Conservation (phyloP, 2,888 invertebrate genomes). For the Eupithecia exiguata region DNA sequence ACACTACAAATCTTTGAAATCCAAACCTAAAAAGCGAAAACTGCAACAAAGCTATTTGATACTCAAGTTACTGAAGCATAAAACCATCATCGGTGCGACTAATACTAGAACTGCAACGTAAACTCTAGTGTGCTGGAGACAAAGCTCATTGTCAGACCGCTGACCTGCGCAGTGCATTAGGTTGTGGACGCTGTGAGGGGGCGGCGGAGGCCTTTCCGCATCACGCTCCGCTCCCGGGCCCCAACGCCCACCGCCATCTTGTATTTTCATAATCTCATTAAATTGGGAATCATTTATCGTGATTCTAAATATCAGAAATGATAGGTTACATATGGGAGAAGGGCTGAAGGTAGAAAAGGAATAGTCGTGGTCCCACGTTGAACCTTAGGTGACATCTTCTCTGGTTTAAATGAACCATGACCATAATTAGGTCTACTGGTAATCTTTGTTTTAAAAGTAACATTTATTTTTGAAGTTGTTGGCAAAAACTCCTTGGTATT, state of each 20-base stretch:
- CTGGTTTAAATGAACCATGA: background rate
- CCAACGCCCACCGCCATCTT: constrained; percentile 79
- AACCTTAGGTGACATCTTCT: background rate
- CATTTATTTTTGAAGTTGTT: background rate
- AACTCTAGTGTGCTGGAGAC: constrained; percentile 33
- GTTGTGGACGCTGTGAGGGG: constrained; percentile 84
- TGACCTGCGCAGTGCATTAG: constrained; percentile 93
- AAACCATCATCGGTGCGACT: constrained; percentile 32
- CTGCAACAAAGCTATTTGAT: constrained; percentile 7
- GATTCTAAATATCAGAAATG: background rate
- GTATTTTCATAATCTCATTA: constrained; percentile 27
- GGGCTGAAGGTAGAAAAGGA: background rate
- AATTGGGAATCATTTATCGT: background rate
- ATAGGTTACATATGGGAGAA: background rate
- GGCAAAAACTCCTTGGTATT: background rate
- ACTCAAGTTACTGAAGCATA: constrained; percentile 28
- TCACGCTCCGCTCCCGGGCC: constrained; percentile 74
- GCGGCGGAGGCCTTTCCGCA: constrained; percentile 88
- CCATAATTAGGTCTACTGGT: background rate
- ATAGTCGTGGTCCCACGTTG: background rate
- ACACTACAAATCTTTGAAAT: constrained; percentile 30
- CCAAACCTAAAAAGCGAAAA: constrained; percentile 22
- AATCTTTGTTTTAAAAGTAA: too few relatives aligned
- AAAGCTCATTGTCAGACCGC: constrained; percentile 38
- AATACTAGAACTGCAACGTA: constrained; percentile 37